Evolutionary conservation across 2,888 invertebrate genomes (phyloP).

Genomic region (Dicyrtoma fusca): DNA sequence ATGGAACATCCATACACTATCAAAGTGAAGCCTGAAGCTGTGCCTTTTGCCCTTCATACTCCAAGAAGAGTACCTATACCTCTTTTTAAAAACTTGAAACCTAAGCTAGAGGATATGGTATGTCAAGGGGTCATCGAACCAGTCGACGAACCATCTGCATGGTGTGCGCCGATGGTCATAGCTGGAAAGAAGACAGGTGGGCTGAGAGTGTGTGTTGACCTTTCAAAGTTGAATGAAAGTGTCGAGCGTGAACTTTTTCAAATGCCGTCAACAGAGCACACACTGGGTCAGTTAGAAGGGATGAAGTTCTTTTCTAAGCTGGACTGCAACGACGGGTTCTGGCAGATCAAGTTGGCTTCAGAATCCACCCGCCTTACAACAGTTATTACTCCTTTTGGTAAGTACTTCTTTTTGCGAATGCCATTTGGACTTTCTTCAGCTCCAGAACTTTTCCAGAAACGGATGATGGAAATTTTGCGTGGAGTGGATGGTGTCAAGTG

Average conservation of each 20-base stretch:
- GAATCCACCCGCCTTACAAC: conserved; percentile 45
- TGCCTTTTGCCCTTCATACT: conserved; percentile 55
- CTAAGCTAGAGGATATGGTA: conserved; percentile 53
- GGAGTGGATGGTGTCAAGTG: conserved; percentile 39
- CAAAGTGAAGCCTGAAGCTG: conserved; percentile 53
- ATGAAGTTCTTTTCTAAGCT: background rate
- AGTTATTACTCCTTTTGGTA: conserved; percentile 56
- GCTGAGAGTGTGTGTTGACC: conserved; percentile 14
- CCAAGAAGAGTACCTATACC: conserved; percentile 58
- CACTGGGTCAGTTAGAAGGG: conserved; percentile 26
- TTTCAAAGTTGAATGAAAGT: conserved; percentile 14
- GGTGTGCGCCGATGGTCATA: conserved; percentile 59
- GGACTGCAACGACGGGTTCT: background rate
- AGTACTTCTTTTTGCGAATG: conserved; percentile 51
- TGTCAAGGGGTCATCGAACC: conserved; percentile 57
- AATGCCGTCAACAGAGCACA: conserved; percentile 37
- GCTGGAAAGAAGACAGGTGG: conserved; percentile 51
- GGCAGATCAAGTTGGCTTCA: conserved; percentile 9
- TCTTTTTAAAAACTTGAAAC: conserved; percentile 57
- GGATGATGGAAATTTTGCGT: conserved; percentile 32
- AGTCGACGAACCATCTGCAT: conserved; percentile 56
- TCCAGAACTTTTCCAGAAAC: conserved; percentile 35
- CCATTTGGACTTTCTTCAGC: conserved; percentile 54
- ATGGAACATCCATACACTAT: conserved; percentile 40
- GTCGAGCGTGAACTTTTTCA: conserved; percentile 28